Conservation (phyloP, 2,888 invertebrate genomes). For the Drosophila phalerata region DNA sequence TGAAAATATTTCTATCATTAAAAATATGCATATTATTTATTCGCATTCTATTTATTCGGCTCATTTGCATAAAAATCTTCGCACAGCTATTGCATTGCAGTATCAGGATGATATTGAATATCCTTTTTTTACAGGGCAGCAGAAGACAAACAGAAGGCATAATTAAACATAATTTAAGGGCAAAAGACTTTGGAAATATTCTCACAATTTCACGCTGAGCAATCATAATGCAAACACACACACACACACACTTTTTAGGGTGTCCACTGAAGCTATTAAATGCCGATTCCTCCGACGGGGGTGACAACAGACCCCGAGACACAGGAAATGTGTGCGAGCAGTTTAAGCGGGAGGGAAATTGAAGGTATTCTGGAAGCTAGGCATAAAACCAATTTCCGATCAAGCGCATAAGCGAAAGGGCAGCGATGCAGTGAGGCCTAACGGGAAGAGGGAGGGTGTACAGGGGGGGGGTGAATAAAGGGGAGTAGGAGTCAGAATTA, state of each 20-base stretch:
- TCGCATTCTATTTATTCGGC: not conserved
- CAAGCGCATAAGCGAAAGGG: slow-evolving; percentile 67
- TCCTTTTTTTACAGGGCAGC: slow-evolving; percentile 38
- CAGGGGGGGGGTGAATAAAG: not conserved
- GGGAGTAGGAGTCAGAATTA: slow-evolving; percentile 5
- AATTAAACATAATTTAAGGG: slow-evolving; percentile 67
- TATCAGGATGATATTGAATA: slow-evolving; percentile 61
- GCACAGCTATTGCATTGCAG: slow-evolving; percentile 77
- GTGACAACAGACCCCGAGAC: slow-evolving; percentile 38
- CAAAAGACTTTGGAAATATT: slow-evolving; percentile 47
- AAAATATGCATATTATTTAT: not conserved
- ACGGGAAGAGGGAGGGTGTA: slow-evolving; percentile 22
- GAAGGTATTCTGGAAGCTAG: slow-evolving; percentile 61
- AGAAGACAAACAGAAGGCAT: slow-evolving; percentile 50
- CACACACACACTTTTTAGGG: slow-evolving; percentile 41
- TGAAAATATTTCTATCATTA: not conserved
- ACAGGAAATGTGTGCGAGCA: slow-evolving; percentile 65
- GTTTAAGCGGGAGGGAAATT: slow-evolving; percentile 20
- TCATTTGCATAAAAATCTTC: slow-evolving; percentile 68
- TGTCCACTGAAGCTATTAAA: slow-evolving; percentile 79
- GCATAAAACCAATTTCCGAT: slow-evolving; percentile 83
- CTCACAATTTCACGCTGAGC: slow-evolving; percentile 79
- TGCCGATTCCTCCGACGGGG: slow-evolving; percentile 43
- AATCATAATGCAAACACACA: slow-evolving; percentile 62
- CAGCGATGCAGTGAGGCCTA: slow-evolving; percentile 57